These are phyloP conservation scores for Microvelia longipes DNA, from an alignment of 1,140 invertebrate species.

Conservation along the genomic window DNA sequence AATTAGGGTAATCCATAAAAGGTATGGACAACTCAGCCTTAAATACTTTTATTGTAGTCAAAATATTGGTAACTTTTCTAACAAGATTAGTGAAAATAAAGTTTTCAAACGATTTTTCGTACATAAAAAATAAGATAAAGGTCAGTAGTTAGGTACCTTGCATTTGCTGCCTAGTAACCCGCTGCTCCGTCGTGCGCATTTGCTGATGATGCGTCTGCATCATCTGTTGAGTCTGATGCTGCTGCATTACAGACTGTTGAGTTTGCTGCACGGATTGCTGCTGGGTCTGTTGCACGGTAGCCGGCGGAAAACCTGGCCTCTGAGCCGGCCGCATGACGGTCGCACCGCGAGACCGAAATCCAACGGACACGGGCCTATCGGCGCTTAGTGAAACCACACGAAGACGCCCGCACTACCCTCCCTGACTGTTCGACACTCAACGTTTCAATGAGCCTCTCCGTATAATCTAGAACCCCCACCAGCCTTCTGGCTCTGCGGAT, in stretches of 20 bases:
- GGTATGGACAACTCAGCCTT: too few species aligned
- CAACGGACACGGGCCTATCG: neutral
- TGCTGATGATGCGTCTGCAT: neutral
- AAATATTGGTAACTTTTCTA: too few species aligned
- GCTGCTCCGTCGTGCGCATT: slow-evolving; percentile 7
- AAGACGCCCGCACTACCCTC: neutral
- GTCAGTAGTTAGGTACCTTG: too few species aligned
- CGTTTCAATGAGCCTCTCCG: neutral
- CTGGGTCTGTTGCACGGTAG: too few species aligned
- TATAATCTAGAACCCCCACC: neutral
- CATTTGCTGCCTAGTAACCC: slow-evolving; percentile 12
- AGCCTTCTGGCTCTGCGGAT: neutral
- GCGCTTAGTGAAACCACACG: neutral
- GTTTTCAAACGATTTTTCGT: too few species aligned
- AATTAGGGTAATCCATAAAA: too few species aligned
- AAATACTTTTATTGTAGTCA: too few species aligned
- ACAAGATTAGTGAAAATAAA: too few species aligned
- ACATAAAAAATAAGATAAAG: too few species aligned
- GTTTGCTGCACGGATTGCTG: neutral
- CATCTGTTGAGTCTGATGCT: neutral
- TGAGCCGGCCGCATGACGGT: neutral
- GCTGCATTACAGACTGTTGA: neutral
- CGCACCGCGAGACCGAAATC: neutral
- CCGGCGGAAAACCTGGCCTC: neutral
- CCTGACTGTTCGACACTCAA: neutral